Conservation (phyloP, 2,113 vertebrate genomes). For the Pionites leucogaster region DNA sequence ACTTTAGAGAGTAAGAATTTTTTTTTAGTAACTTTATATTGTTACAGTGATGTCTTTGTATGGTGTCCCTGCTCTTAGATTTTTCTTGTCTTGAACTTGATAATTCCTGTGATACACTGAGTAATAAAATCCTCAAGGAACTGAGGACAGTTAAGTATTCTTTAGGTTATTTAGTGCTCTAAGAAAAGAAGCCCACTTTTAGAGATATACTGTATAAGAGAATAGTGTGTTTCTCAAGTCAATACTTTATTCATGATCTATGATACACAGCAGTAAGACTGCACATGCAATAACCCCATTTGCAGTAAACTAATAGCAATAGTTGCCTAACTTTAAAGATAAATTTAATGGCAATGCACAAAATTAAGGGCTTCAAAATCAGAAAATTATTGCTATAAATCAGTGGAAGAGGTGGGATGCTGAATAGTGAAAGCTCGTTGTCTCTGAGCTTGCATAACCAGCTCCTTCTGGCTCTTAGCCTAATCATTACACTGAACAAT, state of each 20-base stretch:
- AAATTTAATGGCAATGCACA: neutral
- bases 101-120: neutral
- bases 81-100: neutral
- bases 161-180: neutral
- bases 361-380: neutral
- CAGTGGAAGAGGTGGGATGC: neutral
- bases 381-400: neutral
- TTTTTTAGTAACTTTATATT: neutral
- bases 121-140: neutral
- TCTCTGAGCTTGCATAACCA: neutral
- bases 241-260: neutral
- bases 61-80: neutral
- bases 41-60: neutral
- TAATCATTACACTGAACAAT: constrained; percentile 23
- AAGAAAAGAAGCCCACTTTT: neutral
- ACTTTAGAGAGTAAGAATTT: neutral
- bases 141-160: neutral
- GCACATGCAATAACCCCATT: neutral
- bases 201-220: neutral
- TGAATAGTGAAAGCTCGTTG: neutral
- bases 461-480: constrained; percentile 3
- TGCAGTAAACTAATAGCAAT: neutral
- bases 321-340: neutral
- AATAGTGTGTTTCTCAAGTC: neutral
- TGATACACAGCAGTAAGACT: neutral